phyloP scores from a whole-genome alignment of 2,888 invertebrate genomes.

The Julus scandinavius region DNA sequence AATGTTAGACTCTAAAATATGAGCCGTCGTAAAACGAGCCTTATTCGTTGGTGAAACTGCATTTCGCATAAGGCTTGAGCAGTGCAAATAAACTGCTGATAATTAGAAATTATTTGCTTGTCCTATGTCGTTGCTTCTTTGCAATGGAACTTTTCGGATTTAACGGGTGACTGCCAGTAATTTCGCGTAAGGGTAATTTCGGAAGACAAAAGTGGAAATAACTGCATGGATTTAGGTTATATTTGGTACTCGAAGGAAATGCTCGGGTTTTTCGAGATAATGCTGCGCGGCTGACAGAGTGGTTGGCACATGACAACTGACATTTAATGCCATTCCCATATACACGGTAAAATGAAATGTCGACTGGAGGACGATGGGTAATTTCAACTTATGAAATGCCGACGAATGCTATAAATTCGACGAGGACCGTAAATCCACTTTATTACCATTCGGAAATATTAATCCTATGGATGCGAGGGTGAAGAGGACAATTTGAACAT shows the following conservation, averaged over 20 bases:
- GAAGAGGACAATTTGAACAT: conserved; percentile 36
- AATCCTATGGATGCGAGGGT: conserved; percentile 9
- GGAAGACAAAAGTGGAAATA: neutral
- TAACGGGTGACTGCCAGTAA: neutral
- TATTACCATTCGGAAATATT: conserved; percentile 43
- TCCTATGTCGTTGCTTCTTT: neutral
- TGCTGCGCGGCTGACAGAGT: neutral
- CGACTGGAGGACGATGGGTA: neutral
- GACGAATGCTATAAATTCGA: conserved; percentile 1
- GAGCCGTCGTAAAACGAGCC: neutral
- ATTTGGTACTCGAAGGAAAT: neutral
- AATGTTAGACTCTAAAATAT: conserved; percentile 4
- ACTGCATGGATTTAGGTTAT: conserved; percentile 16
- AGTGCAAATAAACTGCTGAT: neutral
- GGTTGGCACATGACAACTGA: conserved; percentile 36
- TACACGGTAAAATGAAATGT: conserved; percentile 11
- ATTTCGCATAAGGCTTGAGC: neutral
- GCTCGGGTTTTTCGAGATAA: neutral
- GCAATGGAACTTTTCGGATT: neutral
- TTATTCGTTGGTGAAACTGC: neutral
- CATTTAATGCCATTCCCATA: conserved; percentile 12
- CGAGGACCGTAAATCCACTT: conserved; percentile 28
- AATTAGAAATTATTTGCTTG: conserved; percentile 39
- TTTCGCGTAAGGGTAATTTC: neutral
- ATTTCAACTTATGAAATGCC: conserved; percentile 43